A percentile compares a stretch with the other conserved stretches of the same genome.
phyloP scores from a whole-genome alignment of 2,888 invertebrate genomes.

The Toxonevra muliebris region DNA sequence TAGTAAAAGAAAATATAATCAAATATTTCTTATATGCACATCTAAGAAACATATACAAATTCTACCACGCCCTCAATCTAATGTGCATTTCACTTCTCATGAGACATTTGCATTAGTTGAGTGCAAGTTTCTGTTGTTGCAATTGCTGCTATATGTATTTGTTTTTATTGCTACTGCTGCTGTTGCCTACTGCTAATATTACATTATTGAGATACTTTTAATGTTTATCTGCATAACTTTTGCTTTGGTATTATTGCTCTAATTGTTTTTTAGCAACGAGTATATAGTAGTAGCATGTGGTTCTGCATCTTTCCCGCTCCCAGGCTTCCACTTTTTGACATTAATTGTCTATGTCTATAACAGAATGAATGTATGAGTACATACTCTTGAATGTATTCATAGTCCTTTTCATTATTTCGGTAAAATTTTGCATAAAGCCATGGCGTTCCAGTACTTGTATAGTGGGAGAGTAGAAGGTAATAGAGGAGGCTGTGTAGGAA shows the following conservation, averaged over 20 bases:
- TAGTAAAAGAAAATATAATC: not conserved
- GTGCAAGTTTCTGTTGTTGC: not conserved
- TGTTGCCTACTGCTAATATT: not conserved
- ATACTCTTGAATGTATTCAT: not conserved
- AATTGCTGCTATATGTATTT: conserved; percentile 2
- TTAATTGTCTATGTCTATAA: no score
- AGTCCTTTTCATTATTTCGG: not conserved
- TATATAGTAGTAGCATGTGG: not conserved
- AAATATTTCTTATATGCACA: no score
- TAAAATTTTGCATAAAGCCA: no score
- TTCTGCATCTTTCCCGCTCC: no score
- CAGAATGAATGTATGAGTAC: not conserved
- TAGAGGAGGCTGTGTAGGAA: no score
- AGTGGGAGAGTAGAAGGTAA: no score
- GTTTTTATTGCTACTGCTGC: not conserved
- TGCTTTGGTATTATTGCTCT: not conserved
- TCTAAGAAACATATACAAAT: not conserved
- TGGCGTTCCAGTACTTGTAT: no score
- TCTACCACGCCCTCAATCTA: not conserved
- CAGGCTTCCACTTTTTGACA: no score
- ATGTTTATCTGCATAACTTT: not conserved
- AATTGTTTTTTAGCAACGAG: not conserved
- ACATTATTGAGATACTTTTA: not conserved
- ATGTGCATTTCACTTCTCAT: not conserved
- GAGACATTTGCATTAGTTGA: conserved; percentile 7